Evolutionary conservation across 2,797 vertebrate genomes (phyloP).

Genomic region (Parotocinclus haroldoi): DNA sequence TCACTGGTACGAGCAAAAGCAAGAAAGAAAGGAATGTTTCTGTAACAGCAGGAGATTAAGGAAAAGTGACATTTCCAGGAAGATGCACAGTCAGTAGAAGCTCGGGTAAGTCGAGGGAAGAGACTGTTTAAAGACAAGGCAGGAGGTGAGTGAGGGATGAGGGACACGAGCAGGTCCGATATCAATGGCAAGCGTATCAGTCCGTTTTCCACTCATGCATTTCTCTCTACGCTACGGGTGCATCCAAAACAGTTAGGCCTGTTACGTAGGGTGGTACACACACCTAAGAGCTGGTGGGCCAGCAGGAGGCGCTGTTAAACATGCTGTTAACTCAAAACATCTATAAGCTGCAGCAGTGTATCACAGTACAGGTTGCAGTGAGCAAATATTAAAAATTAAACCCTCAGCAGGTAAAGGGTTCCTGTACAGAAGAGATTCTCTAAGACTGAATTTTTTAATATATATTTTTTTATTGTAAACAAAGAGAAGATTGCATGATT

Average conservation of each 20-base stretch:
- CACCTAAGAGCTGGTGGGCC: conserved; percentile 13
- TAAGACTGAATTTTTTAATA: too few relatives aligned
- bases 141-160: conserved; percentile 16
- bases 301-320: conserved; percentile 45
- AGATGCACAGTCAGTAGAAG: background rate
- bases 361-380: too few relatives aligned
- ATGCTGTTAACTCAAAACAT: conserved; percentile 63
- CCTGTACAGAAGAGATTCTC: too few relatives aligned
- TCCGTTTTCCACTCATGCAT: conserved; percentile 74
- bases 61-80: too few relatives aligned
- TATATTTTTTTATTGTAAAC: too few relatives aligned
- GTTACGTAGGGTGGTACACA: conserved; percentile 28
- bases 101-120: background rate
- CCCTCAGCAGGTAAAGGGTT: too few relatives aligned
- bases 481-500: too few relatives aligned
- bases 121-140: background rate
- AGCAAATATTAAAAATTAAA: too few relatives aligned
- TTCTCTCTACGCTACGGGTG: conserved; percentile 10
- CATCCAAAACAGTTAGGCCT: conserved; percentile 32
- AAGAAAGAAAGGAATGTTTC: background rate
- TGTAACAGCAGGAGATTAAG: background rate
- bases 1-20: background rate
- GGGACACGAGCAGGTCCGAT: conserved; percentile 58
- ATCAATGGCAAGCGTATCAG: conserved; percentile 92
- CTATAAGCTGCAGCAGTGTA: conserved; percentile 40